Percentiles rank a stretch among this genome's conserved stretches.
These are phyloP conservation scores for Anolis carolinensis DNA, from an alignment of 2,113 vertebrate species.

Conservation along the genomic window DNA sequence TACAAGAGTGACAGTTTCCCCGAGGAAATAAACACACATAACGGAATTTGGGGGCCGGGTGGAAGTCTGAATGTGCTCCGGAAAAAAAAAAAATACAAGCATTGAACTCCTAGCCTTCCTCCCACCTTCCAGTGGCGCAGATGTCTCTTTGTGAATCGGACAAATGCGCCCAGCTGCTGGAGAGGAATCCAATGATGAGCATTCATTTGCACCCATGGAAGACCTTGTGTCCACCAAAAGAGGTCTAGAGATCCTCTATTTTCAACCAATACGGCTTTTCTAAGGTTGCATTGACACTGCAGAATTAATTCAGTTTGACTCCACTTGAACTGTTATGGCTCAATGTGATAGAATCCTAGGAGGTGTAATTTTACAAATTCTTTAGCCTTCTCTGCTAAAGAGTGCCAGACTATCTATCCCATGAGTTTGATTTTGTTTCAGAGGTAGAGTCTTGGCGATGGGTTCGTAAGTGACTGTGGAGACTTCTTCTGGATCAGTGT, in stretches of 20 bases:
- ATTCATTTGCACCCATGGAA: neutral
- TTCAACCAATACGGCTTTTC: too few species aligned
- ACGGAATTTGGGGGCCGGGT: neutral
- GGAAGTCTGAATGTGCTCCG: neutral
- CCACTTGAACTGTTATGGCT: too few species aligned
- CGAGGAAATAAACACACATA: conserved; percentile 12
- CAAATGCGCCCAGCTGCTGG: neutral
- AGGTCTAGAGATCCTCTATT: neutral
- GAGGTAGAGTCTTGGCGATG: too few species aligned
- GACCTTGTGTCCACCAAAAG: neutral
- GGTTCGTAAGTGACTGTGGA: too few species aligned
- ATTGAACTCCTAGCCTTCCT: neutral
- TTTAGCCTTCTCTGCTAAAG: too few species aligned
- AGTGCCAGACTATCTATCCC: too few species aligned
- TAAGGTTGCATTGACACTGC: too few species aligned
- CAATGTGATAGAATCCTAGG: too few species aligned
- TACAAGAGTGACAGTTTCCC: neutral
- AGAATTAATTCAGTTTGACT: too few species aligned
- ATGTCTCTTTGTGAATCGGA: neutral
- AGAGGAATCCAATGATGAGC: neutral
- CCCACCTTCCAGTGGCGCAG: neutral
- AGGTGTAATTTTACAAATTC: too few species aligned
- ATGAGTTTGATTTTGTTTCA: too few species aligned
- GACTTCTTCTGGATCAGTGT: too few species aligned
- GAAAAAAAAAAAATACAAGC: neutral